These are phyloP conservation scores for Pholis gunnellus DNA, from an alignment of 2,113 vertebrate species.

Conservation along the genomic window DNA sequence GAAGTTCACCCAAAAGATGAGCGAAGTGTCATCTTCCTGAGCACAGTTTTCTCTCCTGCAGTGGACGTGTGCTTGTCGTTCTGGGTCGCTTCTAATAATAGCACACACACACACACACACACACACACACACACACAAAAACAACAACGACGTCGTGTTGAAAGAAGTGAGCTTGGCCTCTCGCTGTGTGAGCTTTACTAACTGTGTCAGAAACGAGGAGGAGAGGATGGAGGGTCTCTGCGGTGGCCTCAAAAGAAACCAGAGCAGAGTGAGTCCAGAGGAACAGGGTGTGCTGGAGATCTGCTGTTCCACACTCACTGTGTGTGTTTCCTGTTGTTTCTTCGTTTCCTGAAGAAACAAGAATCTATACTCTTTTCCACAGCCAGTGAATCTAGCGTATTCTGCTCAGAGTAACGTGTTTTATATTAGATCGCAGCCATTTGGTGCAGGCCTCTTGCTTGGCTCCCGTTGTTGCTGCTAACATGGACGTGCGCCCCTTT, in stretches of 20 bases:
- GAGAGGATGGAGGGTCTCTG: slow-evolving; percentile 32
- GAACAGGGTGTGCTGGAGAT: slow-evolving; percentile 34
- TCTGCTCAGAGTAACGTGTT: no score
- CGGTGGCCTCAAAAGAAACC: slow-evolving; percentile 70
- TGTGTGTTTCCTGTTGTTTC: no score
- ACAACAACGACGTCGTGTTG: slow-evolving; percentile 13
- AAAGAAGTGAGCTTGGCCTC: slow-evolving; percentile 21
- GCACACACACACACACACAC: neutral
- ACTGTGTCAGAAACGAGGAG: slow-evolving; percentile 50
- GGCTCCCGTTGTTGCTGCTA: no score
- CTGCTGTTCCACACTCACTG: no score
- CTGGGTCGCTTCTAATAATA: slow-evolving; percentile 46
- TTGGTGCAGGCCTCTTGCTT: neutral
- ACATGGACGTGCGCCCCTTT: no score
- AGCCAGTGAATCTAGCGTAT: no score
- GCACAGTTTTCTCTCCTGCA: neutral
- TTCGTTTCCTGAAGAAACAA: no score
- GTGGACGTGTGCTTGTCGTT: slow-evolving; percentile 29
- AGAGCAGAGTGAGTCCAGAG: slow-evolving; percentile 57
- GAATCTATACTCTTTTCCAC: no score
- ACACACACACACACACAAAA: no score
- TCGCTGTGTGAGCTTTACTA: slow-evolving; percentile 51
- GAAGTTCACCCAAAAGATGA: slow-evolving; percentile 47
- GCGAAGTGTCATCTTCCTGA: slow-evolving; percentile 13
- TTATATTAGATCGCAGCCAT: neutral